Percentiles rank a stretch among this genome's conserved stretches.
These are phyloP conservation scores for Adrianichthys oophorus DNA, from an alignment of 2,797 vertebrate species.

Conservation along the genomic window DNA sequence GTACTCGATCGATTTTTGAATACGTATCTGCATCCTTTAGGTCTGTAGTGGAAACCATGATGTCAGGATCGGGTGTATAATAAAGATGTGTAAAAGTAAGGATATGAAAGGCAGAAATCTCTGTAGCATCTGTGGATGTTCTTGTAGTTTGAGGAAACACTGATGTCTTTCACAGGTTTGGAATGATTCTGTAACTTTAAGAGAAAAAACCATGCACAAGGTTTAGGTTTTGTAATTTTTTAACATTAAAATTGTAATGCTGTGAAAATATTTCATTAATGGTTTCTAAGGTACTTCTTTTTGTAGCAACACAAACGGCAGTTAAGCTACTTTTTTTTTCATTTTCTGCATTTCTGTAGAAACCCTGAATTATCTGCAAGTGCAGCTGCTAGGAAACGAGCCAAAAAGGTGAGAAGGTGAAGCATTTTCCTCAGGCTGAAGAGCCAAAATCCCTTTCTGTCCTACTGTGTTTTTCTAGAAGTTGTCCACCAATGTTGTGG, in stretches of 20 bases:
- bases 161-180: slow-evolving; percentile 42
- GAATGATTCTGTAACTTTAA: slow-evolving; percentile 10
- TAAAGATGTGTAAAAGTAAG: not conserved
- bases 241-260: not conserved
- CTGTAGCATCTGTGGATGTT: slow-evolving; percentile 20
- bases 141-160: slow-evolving; percentile 27
- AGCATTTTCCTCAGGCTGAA: not conserved
- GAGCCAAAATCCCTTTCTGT: not conserved
- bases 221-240: slow-evolving; percentile 21
- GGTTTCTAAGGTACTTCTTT: no score
- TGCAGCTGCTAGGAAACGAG: not conserved
- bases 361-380: not conserved
- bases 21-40: slow-evolving; percentile 6
- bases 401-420: not conserved
- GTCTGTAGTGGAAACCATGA: not conserved
- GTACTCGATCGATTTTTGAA: slow-evolving; percentile 6
- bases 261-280: no score
- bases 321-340: no score
- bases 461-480: not conserved
- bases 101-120: slow-evolving; percentile 5
- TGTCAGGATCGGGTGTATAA: not conserved
- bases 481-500: not conserved
- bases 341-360: not conserved
- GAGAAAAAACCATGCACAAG: slow-evolving; percentile 18
- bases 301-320: no score